Evolutionary conservation across 2,888 invertebrate genomes (phyloP).

Genomic region (Cordylochernes scorpioides): DNA sequence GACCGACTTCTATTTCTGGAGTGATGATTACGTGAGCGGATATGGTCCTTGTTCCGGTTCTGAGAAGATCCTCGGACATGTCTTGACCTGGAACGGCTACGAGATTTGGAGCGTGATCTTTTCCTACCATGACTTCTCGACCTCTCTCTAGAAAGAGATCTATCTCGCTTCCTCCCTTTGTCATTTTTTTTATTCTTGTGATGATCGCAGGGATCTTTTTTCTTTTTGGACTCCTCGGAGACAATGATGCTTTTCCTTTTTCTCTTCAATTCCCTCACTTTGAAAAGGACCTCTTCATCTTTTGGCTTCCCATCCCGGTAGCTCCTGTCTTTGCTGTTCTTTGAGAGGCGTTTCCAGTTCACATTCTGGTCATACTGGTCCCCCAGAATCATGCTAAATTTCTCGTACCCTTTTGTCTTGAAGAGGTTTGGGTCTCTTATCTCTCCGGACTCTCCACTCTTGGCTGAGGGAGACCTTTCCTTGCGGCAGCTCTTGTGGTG

Average conservation of each 20-base stretch:
- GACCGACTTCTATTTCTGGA: too few relatives aligned
- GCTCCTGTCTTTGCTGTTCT: slow-evolving; percentile 44
- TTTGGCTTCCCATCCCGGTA: slow-evolving; percentile 33
- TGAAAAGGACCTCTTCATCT: slow-evolving; percentile 19
- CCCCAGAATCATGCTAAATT: too few relatives aligned
- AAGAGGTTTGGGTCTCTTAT: too few relatives aligned
- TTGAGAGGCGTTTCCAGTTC: slow-evolving; percentile 50
- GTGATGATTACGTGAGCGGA: too few relatives aligned
- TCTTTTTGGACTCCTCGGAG: not conserved
- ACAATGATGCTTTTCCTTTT: slow-evolving; percentile 10
- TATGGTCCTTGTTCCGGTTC: too few relatives aligned
- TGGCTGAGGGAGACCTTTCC: slow-evolving; percentile 7
- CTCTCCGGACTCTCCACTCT: too few relatives aligned
- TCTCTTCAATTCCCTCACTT: slow-evolving; percentile 18
- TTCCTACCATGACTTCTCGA: slow-evolving; percentile 5
- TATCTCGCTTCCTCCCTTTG: not conserved
- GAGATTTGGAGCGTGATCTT: slow-evolving; percentile 4
- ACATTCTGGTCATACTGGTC: slow-evolving; percentile 12
- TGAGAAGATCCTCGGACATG: too few relatives aligned
- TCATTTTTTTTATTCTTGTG: too few relatives aligned
- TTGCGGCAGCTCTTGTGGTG: slow-evolving; percentile 14
- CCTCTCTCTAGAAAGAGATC: slow-evolving; percentile 4
- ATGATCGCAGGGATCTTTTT: not conserved
- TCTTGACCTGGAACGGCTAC: not conserved
- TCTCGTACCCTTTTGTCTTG: too few relatives aligned